Evolutionary conservation across 2,888 invertebrate genomes (phyloP).

Genomic region (Erebia ligea): DNA sequence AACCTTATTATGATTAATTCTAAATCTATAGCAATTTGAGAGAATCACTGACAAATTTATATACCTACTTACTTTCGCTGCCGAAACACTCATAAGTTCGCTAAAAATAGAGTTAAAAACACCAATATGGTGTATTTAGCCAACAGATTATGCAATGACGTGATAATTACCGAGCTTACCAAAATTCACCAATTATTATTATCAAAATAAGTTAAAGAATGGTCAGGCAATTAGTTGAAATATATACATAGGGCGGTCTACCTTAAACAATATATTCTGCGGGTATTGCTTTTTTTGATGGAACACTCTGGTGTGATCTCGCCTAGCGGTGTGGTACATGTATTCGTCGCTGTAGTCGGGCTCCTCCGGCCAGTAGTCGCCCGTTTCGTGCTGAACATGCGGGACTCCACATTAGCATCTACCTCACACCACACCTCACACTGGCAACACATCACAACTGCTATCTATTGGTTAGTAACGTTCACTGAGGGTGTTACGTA

Average conservation of each 20-base stretch:
- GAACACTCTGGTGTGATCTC: slow-evolving; percentile 75
- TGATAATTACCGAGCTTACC: not conserved
- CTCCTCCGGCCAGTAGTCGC: slow-evolving; percentile 73
- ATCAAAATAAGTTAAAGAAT: not conserved
- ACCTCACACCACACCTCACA: slow-evolving; percentile 32
- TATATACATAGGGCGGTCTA: slow-evolving; percentile 49
- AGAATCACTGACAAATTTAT: too few relatives aligned
- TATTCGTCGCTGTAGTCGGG: slow-evolving; percentile 78
- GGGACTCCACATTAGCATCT: slow-evolving; percentile 40
- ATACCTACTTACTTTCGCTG: too few relatives aligned
- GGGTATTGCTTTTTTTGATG: slow-evolving; percentile 81
- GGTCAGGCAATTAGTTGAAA: not conserved
- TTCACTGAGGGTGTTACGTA: slow-evolving; percentile 28
- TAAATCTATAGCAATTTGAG: too few relatives aligned
- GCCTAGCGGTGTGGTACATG: slow-evolving; percentile 79
- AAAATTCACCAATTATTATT: not conserved
- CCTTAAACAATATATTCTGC: slow-evolving; percentile 80
- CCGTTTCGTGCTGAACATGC: slow-evolving; percentile 49
- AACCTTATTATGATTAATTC: too few relatives aligned
- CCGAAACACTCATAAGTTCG: too few relatives aligned
- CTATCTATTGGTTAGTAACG: slow-evolving; percentile 39
- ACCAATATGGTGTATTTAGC: too few relatives aligned
- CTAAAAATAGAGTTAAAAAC: too few relatives aligned
- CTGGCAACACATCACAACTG: slow-evolving; percentile 36
- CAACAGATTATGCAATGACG: too few relatives aligned